Base-by-base conservation (phyloP, 1,140 invertebrate species). In the Periplaneta americana region DNA sequence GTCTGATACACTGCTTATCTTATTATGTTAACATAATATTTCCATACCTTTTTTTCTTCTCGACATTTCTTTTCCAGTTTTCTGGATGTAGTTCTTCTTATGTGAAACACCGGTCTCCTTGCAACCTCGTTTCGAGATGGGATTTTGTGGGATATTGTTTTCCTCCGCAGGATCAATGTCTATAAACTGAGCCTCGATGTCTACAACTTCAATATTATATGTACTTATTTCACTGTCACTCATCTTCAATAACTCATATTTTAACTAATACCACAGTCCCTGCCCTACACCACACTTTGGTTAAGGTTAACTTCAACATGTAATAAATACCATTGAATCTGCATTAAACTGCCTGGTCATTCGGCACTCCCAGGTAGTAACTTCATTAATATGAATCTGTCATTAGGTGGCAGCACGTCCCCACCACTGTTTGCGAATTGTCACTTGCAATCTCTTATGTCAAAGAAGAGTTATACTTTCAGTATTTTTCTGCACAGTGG, bases 21-120 rank as follows among this genome's bases (percentile, higher is more conserved):
- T 57, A 1, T 57, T 4, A 57, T 57, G 17, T 57, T 57, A 57
- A 57, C 48, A 57, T 57, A n/a, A 57, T 77, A 77, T 77, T 77
- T 77, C 31, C 75, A 31, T 5, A 34, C 3, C 5, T 2, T 77
- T 31, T 5, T 77, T 77, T 31, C 5, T 77, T 77, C 31, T 2
- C 75, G 31, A 77, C 22, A 77, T 77, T 77, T 32, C 31, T 77
- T 77, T 77, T 77, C 34, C 75, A 77, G 75, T 2, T 77, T 77
- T 77, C 5, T 5, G 75, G 1, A 32, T 31, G 5, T 77, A 77
- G 31, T 77, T 1, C 4, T 77, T 31, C 34, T 1, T 77, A 32
- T 1, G 75, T 18, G 31, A 18, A 34, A 3, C 75, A 32, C 75
- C 34, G 31, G 31, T 18, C 1, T 32, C 31, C 75, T 77, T 57